Percentiles rank a stretch among this genome's conserved stretches.
These are phyloP conservation scores for Drosophila parthenogenetica DNA, from an alignment of 2,888 invertebrate species.

Conservation along the genomic window DNA sequence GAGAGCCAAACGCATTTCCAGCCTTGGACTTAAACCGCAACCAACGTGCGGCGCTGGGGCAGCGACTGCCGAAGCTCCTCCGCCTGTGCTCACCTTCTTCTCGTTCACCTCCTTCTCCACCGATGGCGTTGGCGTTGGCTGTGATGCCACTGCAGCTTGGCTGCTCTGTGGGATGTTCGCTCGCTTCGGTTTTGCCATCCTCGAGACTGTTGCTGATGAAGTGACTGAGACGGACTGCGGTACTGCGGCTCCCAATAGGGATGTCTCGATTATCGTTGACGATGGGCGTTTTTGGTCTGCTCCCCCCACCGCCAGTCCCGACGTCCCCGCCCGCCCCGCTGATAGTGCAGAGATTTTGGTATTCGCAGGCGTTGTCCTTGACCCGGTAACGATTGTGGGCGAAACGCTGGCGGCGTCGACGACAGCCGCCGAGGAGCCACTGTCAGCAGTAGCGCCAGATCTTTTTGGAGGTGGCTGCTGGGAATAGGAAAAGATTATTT, in stretches of 20 bases:
- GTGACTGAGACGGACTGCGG: conserved; percentile 77
- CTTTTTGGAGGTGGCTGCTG: conserved; percentile 78
- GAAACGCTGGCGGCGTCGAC: conserved; percentile 83
- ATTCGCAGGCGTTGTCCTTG: conserved; percentile 68
- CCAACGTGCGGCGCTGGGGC: conserved; percentile 77
- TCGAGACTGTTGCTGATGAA: conserved; percentile 84
- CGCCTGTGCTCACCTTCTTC: conserved; percentile 47
- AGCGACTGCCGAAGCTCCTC: conserved; percentile 60
- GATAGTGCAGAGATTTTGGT: conserved; percentile 58
- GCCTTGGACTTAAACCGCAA: conserved; percentile 87
- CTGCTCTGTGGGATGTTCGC: conserved; percentile 46
- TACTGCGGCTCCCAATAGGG: conserved; percentile 82
- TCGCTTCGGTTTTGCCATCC: conserved; percentile 69
- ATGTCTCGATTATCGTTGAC: conserved; percentile 85
- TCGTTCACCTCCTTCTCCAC: conserved; percentile 11
- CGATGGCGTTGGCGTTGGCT: conserved; percentile 40
- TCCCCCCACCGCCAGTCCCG: conserved; percentile 50
- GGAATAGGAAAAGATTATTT: neutral
- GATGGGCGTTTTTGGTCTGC: conserved; percentile 77
- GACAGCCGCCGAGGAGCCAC: conserved; percentile 85
- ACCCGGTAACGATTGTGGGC: conserved; percentile 71
- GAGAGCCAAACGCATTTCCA: conserved; percentile 89
- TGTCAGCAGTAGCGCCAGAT: conserved; percentile 85
- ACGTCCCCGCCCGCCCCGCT: conserved; percentile 24
- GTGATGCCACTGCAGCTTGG: conserved; percentile 52